Evolutionary conservation across 2,888 invertebrate genomes (phyloP).

Genomic region (Acleris cristana): DNA sequence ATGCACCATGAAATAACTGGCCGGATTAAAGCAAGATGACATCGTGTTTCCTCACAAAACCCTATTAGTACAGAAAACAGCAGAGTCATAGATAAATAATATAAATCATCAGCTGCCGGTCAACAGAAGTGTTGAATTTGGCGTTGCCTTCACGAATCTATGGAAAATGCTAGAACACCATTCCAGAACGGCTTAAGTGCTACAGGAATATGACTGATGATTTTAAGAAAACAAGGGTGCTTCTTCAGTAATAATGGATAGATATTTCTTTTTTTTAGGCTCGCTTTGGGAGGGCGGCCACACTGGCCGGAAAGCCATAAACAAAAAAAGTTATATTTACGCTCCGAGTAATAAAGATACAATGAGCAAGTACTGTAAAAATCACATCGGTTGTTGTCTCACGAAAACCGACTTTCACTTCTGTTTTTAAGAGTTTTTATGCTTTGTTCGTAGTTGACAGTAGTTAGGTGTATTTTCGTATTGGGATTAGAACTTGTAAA

Average conservation of each 20-base stretch:
- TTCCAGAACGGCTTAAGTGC: conserved; percentile 13
- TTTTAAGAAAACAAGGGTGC: background rate
- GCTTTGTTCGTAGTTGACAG: conserved; percentile 15
- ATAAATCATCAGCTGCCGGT: conserved; percentile 70
- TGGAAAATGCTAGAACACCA: conserved; percentile 41
- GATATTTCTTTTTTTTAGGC: conserved; percentile 57
- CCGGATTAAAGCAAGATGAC: conserved; percentile 73
- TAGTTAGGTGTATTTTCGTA: conserved; percentile 50
- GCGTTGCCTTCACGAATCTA: conserved; percentile 67
- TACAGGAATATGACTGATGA: background rate
- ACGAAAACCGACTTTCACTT: conserved; percentile 43
- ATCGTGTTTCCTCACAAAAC: conserved; percentile 60
- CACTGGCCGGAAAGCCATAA: conserved; percentile 70
- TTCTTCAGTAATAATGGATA: conserved; percentile 44
- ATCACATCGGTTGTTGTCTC: conserved; percentile 55
- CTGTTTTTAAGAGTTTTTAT: conserved; percentile 44
- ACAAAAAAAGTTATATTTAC: conserved; percentile 82
- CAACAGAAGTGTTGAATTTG: conserved; percentile 73
- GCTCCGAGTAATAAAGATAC: conserved; percentile 75
- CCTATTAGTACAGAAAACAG: conserved; percentile 44
- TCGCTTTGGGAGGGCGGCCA: conserved; percentile 78
- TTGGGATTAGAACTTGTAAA: conserved; percentile 69
- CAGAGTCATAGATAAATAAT: conserved; percentile 76
- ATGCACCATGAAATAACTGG: conserved; percentile 73
- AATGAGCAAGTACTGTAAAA: conserved; percentile 74